A percentile compares a stretch with the other conserved stretches of the same genome.
phyloP scores from a whole-genome alignment of 2,113 vertebrate species.

The Phrynosoma blainvillii region DNA sequence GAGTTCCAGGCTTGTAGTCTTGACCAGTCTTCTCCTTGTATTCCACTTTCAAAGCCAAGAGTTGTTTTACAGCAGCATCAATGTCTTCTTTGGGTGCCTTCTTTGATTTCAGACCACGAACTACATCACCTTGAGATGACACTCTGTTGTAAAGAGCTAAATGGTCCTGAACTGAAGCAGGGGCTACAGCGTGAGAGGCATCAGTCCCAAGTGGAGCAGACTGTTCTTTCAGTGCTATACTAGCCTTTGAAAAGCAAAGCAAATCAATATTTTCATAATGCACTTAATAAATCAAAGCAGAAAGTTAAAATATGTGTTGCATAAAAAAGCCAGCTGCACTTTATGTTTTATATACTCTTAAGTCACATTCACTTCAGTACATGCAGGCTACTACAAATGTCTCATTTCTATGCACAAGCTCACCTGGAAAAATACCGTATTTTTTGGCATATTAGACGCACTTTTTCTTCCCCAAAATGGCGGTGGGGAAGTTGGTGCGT shows the following conservation, averaged over 20 bases:
- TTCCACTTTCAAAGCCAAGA: conserved; percentile 89
- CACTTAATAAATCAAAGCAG: not conserved
- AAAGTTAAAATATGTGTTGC: not conserved
- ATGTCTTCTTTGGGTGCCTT: conserved; percentile 92
- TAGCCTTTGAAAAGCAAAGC: conserved; percentile 45
- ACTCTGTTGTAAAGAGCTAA: conserved; percentile 80
- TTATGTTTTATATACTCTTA: not conserved
- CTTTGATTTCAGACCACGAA: conserved; percentile 88
- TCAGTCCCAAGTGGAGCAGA: conserved; percentile 28
- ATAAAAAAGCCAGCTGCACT: not conserved
- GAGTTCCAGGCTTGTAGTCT: conserved; percentile 89
- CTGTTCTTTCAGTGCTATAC: conserved; percentile 57
- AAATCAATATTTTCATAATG: not conserved
- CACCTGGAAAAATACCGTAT: not conserved
- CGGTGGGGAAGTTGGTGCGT: no score
- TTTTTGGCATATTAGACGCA: no score
- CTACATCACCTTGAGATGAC: conserved; percentile 85
- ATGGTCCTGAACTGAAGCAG: conserved; percentile 48
- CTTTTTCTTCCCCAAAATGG: no score
- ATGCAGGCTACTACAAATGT: not conserved
- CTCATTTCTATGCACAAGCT: not conserved
- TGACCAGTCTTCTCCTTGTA: conserved; percentile 90
- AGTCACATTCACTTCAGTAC: not conserved
- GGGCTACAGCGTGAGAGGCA: conserved; percentile 36
- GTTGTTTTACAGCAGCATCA: conserved; percentile 87